Evolutionary conservation across 2,888 invertebrate species (phyloP), one percentile per base, ranked within the genome.

Genomic region (Drosophila nr. medialis): DNA sequence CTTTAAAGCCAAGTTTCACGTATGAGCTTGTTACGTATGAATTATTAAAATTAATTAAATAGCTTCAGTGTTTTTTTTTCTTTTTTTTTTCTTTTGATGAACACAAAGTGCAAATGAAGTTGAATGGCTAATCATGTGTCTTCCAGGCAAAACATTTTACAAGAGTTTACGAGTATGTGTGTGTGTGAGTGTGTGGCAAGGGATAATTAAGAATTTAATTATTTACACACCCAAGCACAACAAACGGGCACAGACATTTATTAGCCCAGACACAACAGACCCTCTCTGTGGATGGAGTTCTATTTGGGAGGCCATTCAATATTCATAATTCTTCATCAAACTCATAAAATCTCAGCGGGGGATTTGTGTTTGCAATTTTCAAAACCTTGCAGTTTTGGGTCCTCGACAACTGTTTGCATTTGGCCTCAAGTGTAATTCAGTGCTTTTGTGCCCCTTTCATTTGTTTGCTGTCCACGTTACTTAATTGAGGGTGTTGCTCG

Each of bases 41-140:
- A 91, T 91, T 90, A 92, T 91, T 91, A 91, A 91, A 92, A 83
- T 88, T 91, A 89, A 91, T 91, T 91, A 91, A 92, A 91, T 86
- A 56, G 50, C 48, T 45, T 24, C 8, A 11, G 32, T 32, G 32
- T 4, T 55, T 71, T 76, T 70, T 70, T 76, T 66, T 27, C 18
- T 27, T 13, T 11, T 38, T 18, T 18, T 18, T 10, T 45, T 18
- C 4, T 60, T 48, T 15, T 38, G 48, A 36, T 24, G 45, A 42
- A 29, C 54, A 32, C 30, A 66, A 70, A 72, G 69, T 74, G 77
- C 58, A 80, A 80, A 81, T 81, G 77, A 83, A 84, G 82, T 81
- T 82, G 74, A 82, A 82, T 85, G 58, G 62, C 71, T 85, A 77
- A 86, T 81, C 75, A 81, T 49, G 66, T 71, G 74, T n/a, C 74